These are phyloP conservation scores for Adoxophyes honmai DNA, from an alignment of 1,140 invertebrate species.

Conservation along the genomic window DNA sequence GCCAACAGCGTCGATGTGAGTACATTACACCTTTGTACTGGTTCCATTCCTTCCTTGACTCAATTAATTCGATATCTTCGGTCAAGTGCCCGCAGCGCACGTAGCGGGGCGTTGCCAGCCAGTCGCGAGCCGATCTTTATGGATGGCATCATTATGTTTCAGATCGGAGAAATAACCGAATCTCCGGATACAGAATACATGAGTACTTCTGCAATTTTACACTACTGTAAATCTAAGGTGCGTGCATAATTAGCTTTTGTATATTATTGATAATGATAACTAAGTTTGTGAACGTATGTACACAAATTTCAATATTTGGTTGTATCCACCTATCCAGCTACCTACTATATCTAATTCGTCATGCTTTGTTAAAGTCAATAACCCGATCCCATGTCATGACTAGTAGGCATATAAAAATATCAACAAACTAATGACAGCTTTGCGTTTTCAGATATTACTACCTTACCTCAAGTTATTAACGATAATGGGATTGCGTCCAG, in stretches of 20 bases:
- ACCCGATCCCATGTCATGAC: too few relatives aligned
- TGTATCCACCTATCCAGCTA: too few relatives aligned
- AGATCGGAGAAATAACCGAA: conserved; percentile 83
- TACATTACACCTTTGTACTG: conserved; percentile 16
- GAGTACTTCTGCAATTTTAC: conserved; percentile 85
- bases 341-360: not conserved
- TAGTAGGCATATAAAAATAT: too few relatives aligned
- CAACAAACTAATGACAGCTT: too few relatives aligned
- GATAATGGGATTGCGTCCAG: conserved; percentile 85
- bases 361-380: not conserved
- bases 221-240: conserved; percentile 87
- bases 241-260: conserved; percentile 19
- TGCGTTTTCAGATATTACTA: conserved; percentile 79
- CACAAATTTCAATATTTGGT: too few relatives aligned
- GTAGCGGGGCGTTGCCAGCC: not conserved
- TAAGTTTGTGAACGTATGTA: too few relatives aligned
- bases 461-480: conserved; percentile 85
- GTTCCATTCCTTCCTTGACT: not conserved
- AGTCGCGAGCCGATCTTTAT: too few relatives aligned
- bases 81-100: too few relatives aligned
- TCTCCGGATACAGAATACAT: conserved; percentile 81
- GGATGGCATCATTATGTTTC: conserved; percentile 24
- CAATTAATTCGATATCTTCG: too few relatives aligned
- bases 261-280: too few relatives aligned
- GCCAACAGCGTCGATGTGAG: conserved; percentile 72